Conservation (phyloP, 37 sponge, comb jelly and placozoan genomes). For the Beroe forskalii region DNA sequence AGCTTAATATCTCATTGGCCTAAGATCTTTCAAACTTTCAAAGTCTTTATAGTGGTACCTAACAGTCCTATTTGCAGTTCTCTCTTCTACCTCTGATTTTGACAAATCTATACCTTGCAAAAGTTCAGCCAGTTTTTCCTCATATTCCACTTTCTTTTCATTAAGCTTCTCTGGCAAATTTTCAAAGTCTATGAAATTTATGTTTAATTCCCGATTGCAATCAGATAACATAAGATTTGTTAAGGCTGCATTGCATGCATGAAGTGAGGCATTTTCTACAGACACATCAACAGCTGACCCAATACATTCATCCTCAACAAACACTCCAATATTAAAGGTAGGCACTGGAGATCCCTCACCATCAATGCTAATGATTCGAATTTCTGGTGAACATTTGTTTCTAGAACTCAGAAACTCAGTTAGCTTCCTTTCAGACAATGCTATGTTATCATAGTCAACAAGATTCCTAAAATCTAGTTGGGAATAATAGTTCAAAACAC, state of each 20-base stretch:
- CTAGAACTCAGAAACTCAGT: neutral
- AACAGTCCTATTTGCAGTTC: neutral
- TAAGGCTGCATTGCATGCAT: conserved; percentile 7
- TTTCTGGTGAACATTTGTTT: neutral
- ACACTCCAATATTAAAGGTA: conserved; percentile 24
- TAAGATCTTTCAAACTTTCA: neutral
- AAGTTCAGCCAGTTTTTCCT: neutral
- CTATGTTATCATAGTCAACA: neutral
- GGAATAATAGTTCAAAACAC: conserved; percentile 37
- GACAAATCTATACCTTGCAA: neutral
- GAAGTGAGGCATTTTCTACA: neutral
- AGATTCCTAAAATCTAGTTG: conserved; percentile 38
- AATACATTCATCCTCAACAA: conserved; percentile 4
- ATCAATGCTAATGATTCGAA: conserved; percentile 48
- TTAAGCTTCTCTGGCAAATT: neutral
- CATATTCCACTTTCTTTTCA: neutral
- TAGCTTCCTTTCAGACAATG: neutral
- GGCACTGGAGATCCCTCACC: conserved; percentile 10
- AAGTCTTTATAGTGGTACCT: neutral
- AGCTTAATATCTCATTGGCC: neutral
- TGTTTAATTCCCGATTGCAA: neutral
- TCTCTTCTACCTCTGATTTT: neutral
- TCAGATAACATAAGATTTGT: neutral
- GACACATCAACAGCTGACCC: conserved; percentile 8
- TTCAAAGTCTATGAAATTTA: neutral